Evolutionary conservation across 2,888 invertebrate genomes (phyloP), one percentile per base, ranked within the genome.

Genomic region (Nezara viridula): DNA sequence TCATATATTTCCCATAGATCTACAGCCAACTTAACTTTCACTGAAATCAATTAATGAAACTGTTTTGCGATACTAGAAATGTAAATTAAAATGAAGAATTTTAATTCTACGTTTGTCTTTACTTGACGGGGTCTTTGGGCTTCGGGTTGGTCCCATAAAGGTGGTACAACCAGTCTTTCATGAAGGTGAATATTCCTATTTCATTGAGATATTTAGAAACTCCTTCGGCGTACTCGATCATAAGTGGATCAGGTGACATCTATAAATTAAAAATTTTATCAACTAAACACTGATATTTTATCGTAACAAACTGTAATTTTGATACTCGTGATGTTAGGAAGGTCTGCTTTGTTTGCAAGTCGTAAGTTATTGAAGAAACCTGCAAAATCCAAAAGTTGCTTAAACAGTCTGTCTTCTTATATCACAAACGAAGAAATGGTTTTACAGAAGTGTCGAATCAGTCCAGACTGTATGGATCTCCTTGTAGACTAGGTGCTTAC

Each of bases 71-170:
- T n/a, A n/a, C 50, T 50, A 2, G 4, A 19, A 3, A 50, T 14
- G 1, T 21, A 14, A n/a, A n/a, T 55, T n/a, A n/a, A 27, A 27
- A 60, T 2, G 4, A 60, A 3, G 7, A 14, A 32, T 14, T 55
- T 16, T 16, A 27, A 27, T 24, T 24, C 7, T 24, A 44, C 44
- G 4, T 44, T 24, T 77, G 24, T 44, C 2, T 40, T 81, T 81
- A 81, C 81, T 44, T 81, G 6, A 81, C 81, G 0, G 81, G 81
- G 12, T n/a, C n/a, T 81, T 44, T n/a, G 12, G 81, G 81, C 81
- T 14, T 81, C 1, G 81, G 81, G 1, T 81, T 81, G 12, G 9
- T 12, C 12, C 44, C 81, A 9, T 81, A 81, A n/a, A 81, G 24
- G 16, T 81, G 81, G 12, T 24, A 24, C 44, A 81, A 3, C 81